Conservation (phyloP, 2,113 vertebrate genomes). For the Paramisgurnus dabryanus region DNA sequence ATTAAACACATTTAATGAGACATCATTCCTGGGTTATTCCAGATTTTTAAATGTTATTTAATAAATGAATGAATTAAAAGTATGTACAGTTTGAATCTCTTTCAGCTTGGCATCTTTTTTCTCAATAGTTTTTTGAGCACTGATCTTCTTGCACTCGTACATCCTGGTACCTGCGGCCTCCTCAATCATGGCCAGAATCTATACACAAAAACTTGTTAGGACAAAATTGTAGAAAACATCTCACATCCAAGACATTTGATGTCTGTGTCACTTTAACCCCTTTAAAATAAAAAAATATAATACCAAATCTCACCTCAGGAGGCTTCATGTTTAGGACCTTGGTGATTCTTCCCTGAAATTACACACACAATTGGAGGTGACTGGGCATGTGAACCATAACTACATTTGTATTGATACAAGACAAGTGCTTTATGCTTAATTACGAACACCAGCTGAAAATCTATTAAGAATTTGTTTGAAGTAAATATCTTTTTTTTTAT, state of each 20-base stretch:
- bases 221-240: background rate
- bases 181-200: constrained; percentile 96
- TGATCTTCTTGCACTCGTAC: constrained; percentile 93
- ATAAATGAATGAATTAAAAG: background rate
- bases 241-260: background rate
- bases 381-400: background rate
- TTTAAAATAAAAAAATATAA: background rate
- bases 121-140: constrained; percentile 90
- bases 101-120: constrained; percentile 93
- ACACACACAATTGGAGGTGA: background rate
- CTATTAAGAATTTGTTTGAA: background rate
- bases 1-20: background rate
- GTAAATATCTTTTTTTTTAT: too few relatives aligned
- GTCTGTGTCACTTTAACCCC: background rate
- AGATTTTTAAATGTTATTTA: background rate
- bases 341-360: constrained; percentile 89
- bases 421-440: background rate
- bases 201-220: background rate
- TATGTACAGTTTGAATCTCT: constrained; percentile 82
- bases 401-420: background rate
- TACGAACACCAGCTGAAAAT: background rate
- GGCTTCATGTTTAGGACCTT: constrained; percentile 99
- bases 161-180: constrained; percentile 96
- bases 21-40: background rate
- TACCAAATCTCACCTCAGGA: constrained; percentile 81